Base-by-base conservation (phyloP, 2,113 vertebrate species). In the Pipa parva region DNA sequence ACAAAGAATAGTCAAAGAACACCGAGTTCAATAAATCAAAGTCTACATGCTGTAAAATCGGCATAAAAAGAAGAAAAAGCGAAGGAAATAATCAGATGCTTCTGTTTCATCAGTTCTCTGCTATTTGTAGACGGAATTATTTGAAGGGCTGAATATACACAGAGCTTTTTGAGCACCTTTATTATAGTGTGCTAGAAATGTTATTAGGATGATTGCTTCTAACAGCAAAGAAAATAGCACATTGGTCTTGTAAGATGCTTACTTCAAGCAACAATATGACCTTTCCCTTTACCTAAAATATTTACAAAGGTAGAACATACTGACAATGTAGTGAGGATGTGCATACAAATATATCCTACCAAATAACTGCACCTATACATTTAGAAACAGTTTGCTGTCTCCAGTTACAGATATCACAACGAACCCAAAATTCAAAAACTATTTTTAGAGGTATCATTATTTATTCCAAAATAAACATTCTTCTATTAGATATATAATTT, bases 1-100 rank as follows among this genome's bases (percentile, higher is more conserved):
- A 55, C 52, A 36, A 20, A 29, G 55, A 29, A 33, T 58, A 58
- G 36, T 58, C 55, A 58, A 36, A 22, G 20, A 3, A 27, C 50
- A 26, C 24, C 50, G 25, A 52, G n/a, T 26, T 18, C 22, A 24
- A 4, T 52, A 27, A 27, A 52, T 52, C 21, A 52, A 52, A 52
- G 22, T 13, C 50, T 52, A 52, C 50, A 26, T 26, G 50, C 24
- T 52, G 25, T 25, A 52, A 26, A 52, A 52, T 26, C 13, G 50
- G 25, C 18, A 21, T 7, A 13, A 11, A 42, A 42, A 42, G 15
- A 21, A 21, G 9, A 8, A 2, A 21, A 49, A 49, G 46, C 10
- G 46, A 49, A 22, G 21, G 12, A 49, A 49, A 49, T 20, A 49
- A 22, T 24, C 18, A 21, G 21, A 49, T 24, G 21, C 8, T 11